Percentiles rank a stretch among this genome's conserved stretches.
phyloP scores from a whole-genome alignment of 2,113 vertebrate species.

The Psittacula cyanocephala region DNA sequence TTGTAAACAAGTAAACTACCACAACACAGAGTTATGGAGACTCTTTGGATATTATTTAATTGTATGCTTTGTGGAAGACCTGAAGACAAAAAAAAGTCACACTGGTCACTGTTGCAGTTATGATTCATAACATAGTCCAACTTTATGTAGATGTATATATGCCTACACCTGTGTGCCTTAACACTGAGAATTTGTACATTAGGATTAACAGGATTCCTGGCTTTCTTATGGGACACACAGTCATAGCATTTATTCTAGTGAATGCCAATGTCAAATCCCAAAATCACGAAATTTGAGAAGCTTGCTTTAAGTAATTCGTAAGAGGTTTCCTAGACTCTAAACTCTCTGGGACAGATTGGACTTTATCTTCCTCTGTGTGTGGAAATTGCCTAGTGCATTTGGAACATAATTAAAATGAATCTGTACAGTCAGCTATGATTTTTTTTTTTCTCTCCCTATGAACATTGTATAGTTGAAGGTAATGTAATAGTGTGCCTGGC shows the following conservation, averaged over 20 bases:
- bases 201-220: background rate
- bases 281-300: background rate
- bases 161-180: conserved; percentile 47
- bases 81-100: background rate
- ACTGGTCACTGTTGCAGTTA: background rate
- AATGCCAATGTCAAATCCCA: background rate
- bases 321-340: background rate
- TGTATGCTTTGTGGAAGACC: background rate
- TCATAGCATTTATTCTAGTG: background rate
- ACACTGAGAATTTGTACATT: background rate
- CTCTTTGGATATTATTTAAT: background rate
- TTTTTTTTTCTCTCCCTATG: background rate
- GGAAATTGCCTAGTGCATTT: conserved; percentile 37
- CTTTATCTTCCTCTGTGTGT: conserved; percentile 6
- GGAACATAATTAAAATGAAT: background rate
- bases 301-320: background rate
- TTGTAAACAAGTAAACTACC: background rate
- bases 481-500: background rate
- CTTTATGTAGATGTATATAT: background rate
- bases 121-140: background rate
- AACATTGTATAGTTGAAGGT: background rate
- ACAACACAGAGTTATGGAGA: background rate
- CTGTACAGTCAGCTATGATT: background rate
- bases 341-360: background rate
- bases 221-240: background rate